Percentiles rank a stretch among this genome's conserved stretches.
phyloP scores from a whole-genome alignment of 2,888 invertebrate species.

The Himalopsyche japonica region DNA sequence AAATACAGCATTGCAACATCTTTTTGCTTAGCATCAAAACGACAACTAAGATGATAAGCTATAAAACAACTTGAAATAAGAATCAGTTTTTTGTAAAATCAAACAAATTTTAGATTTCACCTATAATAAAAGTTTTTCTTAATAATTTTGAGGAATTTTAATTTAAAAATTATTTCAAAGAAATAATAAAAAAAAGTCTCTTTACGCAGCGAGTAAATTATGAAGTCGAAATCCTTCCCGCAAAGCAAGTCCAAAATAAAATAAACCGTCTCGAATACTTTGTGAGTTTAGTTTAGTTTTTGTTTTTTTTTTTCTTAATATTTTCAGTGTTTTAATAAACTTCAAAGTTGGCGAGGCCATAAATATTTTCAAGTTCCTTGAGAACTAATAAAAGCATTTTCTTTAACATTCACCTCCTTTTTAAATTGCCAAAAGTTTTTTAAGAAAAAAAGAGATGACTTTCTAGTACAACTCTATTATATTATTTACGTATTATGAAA shows the following conservation, averaged over 20 bases:
- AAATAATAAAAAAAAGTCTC: neutral
- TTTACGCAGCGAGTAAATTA: neutral
- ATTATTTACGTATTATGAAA: no score
- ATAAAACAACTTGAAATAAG: no score
- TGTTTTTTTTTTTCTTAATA: neutral
- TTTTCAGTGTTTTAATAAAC: neutral
- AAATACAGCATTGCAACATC: no score
- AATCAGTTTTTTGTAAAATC: no score
- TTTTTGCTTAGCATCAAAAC: no score
- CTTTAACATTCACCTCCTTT: neutral
- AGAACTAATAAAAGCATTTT: neutral
- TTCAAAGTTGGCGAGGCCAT: constrained; percentile 1
- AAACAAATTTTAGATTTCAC: no score
- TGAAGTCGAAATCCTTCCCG: neutral
- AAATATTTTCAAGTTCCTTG: neutral
- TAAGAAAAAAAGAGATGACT: neutral
- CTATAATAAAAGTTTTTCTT: no score
- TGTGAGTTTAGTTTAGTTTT: neutral
- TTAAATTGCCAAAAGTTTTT: neutral
- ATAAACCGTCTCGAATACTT: neutral
- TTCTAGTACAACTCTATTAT: neutral
- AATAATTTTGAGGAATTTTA: neutral
- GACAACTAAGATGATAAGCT: no score
- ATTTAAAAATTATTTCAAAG: neutral
- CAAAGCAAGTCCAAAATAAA: neutral